Conservation (phyloP, 2,888 invertebrate species). For the Stegana nigrithorax region DNA sequence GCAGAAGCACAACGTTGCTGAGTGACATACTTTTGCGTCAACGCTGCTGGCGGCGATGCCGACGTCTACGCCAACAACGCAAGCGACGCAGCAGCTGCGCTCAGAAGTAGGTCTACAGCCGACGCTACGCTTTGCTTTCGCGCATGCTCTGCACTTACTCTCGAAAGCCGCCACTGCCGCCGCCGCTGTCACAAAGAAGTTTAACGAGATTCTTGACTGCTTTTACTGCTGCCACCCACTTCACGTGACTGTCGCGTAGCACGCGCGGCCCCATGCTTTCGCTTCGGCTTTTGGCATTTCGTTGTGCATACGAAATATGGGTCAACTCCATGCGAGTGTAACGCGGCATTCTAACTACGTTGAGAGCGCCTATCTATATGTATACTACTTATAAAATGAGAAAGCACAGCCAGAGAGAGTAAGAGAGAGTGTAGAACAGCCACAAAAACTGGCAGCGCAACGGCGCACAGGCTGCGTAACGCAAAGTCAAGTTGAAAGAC, state of each 20-base stretch:
- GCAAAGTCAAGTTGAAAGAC: background rate
- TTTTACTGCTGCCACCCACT: conserved; percentile 38
- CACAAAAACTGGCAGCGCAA: conserved; percentile 51
- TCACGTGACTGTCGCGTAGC: conserved; percentile 11
- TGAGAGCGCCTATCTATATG: too few relatives aligned
- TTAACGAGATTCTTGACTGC: conserved; percentile 12
- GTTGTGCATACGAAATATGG: conserved; percentile 39
- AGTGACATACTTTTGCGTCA: background rate
- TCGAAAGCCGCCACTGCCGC: background rate
- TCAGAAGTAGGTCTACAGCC: conserved; percentile 34
- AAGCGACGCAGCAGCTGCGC: too few relatives aligned
- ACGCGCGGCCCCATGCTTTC: background rate
- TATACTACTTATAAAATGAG: background rate
- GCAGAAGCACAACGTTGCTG: background rate
- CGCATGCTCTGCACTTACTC: background rate
- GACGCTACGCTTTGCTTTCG: conserved; percentile 20
- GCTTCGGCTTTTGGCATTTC: conserved; percentile 8
- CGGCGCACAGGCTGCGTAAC: conserved; percentile 28
- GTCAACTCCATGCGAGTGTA: conserved; percentile 48
- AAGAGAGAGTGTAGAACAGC: background rate
- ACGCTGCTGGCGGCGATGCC: too few relatives aligned
- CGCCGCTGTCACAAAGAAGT: background rate
- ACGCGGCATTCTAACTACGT: background rate
- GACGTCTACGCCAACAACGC: too few relatives aligned
- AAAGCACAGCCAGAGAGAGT: background rate